Evolutionary conservation across 2,113 vertebrate genomes (phyloP).

Genomic region (Larimichthys crocea): DNA sequence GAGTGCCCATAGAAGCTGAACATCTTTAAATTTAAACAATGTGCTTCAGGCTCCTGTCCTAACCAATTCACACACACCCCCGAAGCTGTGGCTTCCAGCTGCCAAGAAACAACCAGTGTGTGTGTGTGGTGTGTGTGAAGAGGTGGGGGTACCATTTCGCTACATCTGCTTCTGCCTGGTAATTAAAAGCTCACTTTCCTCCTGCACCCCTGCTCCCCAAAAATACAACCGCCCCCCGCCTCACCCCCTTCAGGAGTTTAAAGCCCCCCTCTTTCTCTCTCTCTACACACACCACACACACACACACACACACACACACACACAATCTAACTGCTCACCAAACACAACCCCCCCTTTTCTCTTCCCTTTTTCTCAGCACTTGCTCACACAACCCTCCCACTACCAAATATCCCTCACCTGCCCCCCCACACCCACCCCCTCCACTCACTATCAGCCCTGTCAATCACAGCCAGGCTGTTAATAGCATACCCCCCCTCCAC

Average conservation of each 20-base stretch:
- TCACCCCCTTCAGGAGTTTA: constrained; percentile 15
- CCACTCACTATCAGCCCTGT: constrained; percentile 80
- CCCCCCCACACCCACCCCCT: constrained; percentile 2
- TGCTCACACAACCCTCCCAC: constrained; percentile 55
- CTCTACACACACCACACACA: too few species aligned
- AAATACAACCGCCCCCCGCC: constrained; percentile 23
- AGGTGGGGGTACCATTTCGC: constrained; percentile 82
- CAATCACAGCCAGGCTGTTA: constrained; percentile 83
- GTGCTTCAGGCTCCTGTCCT: constrained; percentile 66
- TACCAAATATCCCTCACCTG: constrained; percentile 60
- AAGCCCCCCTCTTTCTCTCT: neutral
- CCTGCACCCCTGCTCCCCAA: constrained; percentile 81
- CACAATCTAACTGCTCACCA: constrained; percentile 62
- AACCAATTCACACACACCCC: constrained; percentile 66
- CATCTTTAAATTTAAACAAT: constrained; percentile 67
- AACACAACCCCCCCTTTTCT: constrained; percentile 35
- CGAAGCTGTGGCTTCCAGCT: constrained; percentile 92
- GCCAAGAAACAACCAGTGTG: constrained; percentile 78
- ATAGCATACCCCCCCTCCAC: constrained; percentile 62
- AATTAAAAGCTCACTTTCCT: constrained; percentile 96
- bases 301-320: constrained; percentile 31
- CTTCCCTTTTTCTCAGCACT: constrained; percentile 57
- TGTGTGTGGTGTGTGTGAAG: constrained; percentile 53
- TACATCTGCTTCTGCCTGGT: constrained; percentile 95
- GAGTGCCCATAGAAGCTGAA: constrained; percentile 52